Base-by-base conservation (phyloP, 1,140 invertebrate genomes). In the Halesus radiatus region DNA sequence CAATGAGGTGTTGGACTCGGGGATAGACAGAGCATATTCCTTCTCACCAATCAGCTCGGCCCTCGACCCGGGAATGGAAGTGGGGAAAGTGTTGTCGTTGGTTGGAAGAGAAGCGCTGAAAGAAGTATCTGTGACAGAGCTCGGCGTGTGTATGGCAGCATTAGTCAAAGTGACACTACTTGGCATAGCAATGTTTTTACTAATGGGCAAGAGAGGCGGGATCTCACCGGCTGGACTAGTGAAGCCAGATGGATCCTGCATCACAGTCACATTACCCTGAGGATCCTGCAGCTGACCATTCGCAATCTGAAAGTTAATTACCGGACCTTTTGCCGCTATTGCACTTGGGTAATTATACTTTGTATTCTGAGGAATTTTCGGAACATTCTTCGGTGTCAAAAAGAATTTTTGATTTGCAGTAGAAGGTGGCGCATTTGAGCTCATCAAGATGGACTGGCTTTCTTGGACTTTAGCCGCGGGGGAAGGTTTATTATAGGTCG, bases 261-360 rank as follows among this genome's bases (percentile, higher is more conserved):
- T 89, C 5, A 90, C 88, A n/a, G 89, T 90, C 32, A 90, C 88
- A 68, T 88, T 89, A 10, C 88, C 88, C 82, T 89, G 87, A 16
- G 88, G 86, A 85, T 90, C 89, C 62, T 89, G 88, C 75, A 89
- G 86, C 80, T 90, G 89, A 0, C 89, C 88, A 85, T 90, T 90
- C 7, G 88, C 88, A 80, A 90, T 89, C 86, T 90, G 88, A 16
- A 89, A 85, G 85, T 90, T 90, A 54, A 89, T 89, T 53, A 89
- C 87, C 3, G 88, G 88, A 10, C 88, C 88, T 80, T 89, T 90
- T 0, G 89, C 87, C 3, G 88, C 85, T 87, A 89, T 87, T 16
- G 72, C n/a, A 1, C 50, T 15, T 7, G 88, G 88, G 77, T 89
- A 83, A 79, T 89, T 88, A 78, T 87, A 89, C 75, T 90, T 90